Percentiles rank a stretch among this genome's conserved stretches.
Evolutionary conservation across 2,888 invertebrate genomes (phyloP).

Genomic region (Melinaea menophilus): DNA sequence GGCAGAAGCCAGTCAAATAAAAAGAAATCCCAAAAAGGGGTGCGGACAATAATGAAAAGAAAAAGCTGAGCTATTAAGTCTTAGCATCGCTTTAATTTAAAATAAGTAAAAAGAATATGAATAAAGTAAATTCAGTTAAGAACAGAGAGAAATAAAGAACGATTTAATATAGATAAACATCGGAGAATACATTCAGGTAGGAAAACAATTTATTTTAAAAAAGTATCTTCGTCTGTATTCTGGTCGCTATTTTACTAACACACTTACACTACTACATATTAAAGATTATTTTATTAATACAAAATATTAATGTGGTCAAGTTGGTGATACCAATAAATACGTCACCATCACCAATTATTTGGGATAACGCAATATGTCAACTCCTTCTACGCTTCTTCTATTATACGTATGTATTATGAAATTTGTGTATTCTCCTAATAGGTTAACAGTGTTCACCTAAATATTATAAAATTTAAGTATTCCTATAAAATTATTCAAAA

Average conservation of each 20-base stretch:
- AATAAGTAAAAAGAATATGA: slow-evolving; percentile 46
- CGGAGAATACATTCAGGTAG: background rate
- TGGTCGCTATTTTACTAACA: background rate
- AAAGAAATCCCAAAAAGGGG: slow-evolving; percentile 46
- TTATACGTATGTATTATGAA: background rate
- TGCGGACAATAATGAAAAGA: slow-evolving; percentile 48
- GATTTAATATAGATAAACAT: slow-evolving; percentile 4
- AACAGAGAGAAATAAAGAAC: background rate
- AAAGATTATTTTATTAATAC: background rate
- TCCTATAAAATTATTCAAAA: slow-evolving; percentile 52
- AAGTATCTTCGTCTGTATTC: background rate
- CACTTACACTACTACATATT: background rate
- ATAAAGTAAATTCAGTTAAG: slow-evolving; percentile 13
- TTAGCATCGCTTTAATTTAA: slow-evolving; percentile 58
- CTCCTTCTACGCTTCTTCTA: too few species aligned
- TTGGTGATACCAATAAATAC: background rate
- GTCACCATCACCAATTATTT: too few species aligned
- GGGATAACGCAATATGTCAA: too few species aligned
- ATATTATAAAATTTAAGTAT: slow-evolving; percentile 23
- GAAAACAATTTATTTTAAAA: slow-evolving; percentile 1
- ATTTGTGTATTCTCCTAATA: background rate
- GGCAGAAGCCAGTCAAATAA: slow-evolving; percentile 46
- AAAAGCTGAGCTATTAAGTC: slow-evolving; percentile 37
- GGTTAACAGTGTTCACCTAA: background rate
- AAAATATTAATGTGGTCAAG: background rate